Evolutionary conservation across 2,113 vertebrate species (phyloP), one percentile per base, ranked within the genome.

Genomic region (Panthera uncia): DNA sequence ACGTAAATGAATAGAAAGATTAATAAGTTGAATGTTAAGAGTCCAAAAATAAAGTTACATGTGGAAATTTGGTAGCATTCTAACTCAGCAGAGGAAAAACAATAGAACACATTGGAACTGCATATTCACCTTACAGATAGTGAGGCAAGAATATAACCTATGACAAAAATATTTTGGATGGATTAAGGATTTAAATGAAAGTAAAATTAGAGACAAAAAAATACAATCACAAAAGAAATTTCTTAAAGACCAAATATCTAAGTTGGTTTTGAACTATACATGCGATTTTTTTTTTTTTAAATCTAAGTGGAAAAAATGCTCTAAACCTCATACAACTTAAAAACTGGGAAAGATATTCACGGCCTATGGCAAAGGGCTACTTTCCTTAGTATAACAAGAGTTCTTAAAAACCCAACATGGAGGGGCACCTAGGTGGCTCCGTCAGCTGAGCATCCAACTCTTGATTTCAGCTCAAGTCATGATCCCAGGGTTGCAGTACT

Each of bases 101-200:
- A 69, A 52, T 78, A 57, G 23, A n/a, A 41, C 33, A 74, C 38
- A 65, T 9, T 41, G 21, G 25, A 87, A 68, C 21, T 55, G 12
- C 74, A 16, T 27, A 41, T 73, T 71, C 74, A 52, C 50, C 45
- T 73, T n/a, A 88, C 36, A 90, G 45, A 45, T 45, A 45, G 45
- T 45, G 45, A 45, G 1, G 45, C 7, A 45, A 45, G 45, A 45
- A 45, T 45, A 45, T 45, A 45, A 45, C 45, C 45, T 45, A 45
- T 45, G 45, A 45, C 25, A 94, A 84, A 65, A 66, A 38, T 48
- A 90, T 90, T 89, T 92, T 21, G 19, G 7, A 48, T 52, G 21
- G 3, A 78, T 48, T 65, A 81, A 61, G 41, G 36, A 81, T 86
- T 97, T 96, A 89, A 94, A 55, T 55, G 19, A 27, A 89, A 96